phyloP scores from a whole-genome alignment of 1,140 invertebrate genomes.

The Popillia japonica region DNA sequence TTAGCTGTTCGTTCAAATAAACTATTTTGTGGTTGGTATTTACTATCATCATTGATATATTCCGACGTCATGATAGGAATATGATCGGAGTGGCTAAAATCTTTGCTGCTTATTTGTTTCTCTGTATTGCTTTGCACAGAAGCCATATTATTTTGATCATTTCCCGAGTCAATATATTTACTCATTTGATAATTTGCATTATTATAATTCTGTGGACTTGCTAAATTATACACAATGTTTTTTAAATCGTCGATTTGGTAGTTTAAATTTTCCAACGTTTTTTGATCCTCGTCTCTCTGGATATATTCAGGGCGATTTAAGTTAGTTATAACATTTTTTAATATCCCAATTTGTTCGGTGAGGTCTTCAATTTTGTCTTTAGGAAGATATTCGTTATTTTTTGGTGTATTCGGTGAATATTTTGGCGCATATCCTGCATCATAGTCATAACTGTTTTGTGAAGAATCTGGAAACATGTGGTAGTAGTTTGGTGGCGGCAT shows the following conservation, averaged over 20 bases:
- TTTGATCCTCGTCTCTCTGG: slow-evolving; percentile 51
- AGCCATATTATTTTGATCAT: no score
- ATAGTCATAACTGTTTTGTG: background rate
- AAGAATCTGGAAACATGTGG: background rate
- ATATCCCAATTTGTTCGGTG: slow-evolving; percentile 50
- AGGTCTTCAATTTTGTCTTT: slow-evolving; percentile 45
- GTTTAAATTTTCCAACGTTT: slow-evolving; percentile 49
- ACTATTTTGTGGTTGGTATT: background rate
- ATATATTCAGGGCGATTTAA: slow-evolving; percentile 50
- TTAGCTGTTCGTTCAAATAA: no score
- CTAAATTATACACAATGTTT: slow-evolving; percentile 48
- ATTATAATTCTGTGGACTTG: slow-evolving; percentile 6
- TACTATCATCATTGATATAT: background rate
- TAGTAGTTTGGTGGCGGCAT: background rate
- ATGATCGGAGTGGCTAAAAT: no score
- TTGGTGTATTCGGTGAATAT: background rate
- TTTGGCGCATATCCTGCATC: slow-evolving; percentile 26
- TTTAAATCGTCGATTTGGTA: slow-evolving; percentile 53
- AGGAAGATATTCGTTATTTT: slow-evolving; percentile 30
- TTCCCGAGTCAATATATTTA: no score
- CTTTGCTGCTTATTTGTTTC: no score
- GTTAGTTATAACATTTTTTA: slow-evolving; percentile 51
- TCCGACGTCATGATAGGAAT: no score
- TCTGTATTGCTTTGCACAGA: no score
- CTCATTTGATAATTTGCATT: background rate